Conservation (phyloP, 2,113 vertebrate genomes). For the Cyprinodon brontotheroides region DNA sequence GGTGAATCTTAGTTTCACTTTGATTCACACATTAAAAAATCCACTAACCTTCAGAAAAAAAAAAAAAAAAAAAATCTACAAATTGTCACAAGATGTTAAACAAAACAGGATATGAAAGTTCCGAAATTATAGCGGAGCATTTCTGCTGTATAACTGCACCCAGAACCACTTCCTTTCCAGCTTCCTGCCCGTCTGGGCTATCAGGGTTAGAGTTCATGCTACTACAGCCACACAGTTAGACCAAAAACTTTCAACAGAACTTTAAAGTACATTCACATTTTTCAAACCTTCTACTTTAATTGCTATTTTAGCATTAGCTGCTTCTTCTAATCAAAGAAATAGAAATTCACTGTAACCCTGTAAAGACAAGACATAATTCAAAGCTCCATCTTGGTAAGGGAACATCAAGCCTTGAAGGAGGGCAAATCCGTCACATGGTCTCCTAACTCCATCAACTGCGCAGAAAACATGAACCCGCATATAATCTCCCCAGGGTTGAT, state of each 20-base stretch:
- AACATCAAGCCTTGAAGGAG: conserved; percentile 2
- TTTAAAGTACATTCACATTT: not conserved
- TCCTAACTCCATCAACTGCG: not conserved
- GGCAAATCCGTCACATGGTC: not conserved
- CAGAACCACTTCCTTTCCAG: conserved; percentile 69
- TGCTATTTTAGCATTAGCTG: conserved; percentile 9
- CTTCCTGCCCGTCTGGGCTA: conserved; percentile 75
- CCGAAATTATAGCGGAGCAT: conserved; percentile 33
- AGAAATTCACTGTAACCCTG: not conserved
- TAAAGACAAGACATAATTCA: not conserved
- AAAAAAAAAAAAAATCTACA: not conserved
- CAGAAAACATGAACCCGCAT: not conserved
- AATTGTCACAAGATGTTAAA: conserved; percentile 36
- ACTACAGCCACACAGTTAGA: conserved; percentile 17
- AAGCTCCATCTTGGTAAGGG: conserved; percentile 5
- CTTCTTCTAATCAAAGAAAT: conserved; percentile 6
- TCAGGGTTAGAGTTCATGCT: conserved; percentile 66
- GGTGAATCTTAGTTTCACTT: not conserved
- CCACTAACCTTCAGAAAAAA: not conserved
- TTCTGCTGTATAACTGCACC: conserved; percentile 39
- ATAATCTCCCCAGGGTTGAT: conserved; percentile 17
- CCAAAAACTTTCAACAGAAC: conserved; percentile 7
- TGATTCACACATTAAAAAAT: not conserved
- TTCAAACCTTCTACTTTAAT: not conserved
- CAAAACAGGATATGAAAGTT: conserved; percentile 68